Evolutionary conservation across 2,113 vertebrate genomes (phyloP).

Genomic region (Elgaria multicarinata): DNA sequence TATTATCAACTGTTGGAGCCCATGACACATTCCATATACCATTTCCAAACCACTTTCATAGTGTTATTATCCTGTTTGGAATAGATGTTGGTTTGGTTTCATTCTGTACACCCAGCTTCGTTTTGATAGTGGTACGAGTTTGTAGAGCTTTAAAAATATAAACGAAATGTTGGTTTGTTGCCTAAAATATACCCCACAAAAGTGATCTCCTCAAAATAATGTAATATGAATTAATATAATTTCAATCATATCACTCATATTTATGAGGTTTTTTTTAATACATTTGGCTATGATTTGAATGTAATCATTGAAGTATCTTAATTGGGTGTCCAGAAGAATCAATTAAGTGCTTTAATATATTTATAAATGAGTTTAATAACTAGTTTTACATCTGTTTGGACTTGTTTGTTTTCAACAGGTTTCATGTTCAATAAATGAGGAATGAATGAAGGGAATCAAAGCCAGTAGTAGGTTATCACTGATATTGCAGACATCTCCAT

Average conservation of each 20-base stretch:
- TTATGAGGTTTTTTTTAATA: background rate
- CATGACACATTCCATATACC: too few relatives aligned
- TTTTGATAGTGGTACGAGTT: background rate
- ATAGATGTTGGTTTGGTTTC: background rate
- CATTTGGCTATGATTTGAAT: background rate
- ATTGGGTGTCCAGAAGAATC: conserved; percentile 14
- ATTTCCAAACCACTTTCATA: too few relatives aligned
- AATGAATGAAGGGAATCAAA: conserved; percentile 76
- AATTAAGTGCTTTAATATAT: conserved; percentile 29
- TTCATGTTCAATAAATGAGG: conserved; percentile 65
- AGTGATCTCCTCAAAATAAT: background rate
- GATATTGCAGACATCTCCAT: conserved; percentile 73
- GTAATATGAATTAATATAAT: background rate
- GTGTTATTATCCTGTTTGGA: too few relatives aligned
- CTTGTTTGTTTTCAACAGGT: conserved; percentile 78
- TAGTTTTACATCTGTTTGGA: conserved; percentile 68
- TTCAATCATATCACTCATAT: background rate
- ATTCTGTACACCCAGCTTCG: background rate
- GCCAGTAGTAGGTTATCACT: conserved; percentile 71
- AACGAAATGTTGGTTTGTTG: background rate
- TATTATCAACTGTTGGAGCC: too few relatives aligned
- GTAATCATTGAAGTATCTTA: background rate
- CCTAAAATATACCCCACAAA: background rate
- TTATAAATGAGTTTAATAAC: conserved; percentile 33
- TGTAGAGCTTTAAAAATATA: background rate